A percentile compares a stretch with the other conserved stretches of the same genome.
These are phyloP conservation scores for Nerophis lumbriciformis DNA, from an alignment of 2,113 vertebrate genomes.

Conservation along the genomic window DNA sequence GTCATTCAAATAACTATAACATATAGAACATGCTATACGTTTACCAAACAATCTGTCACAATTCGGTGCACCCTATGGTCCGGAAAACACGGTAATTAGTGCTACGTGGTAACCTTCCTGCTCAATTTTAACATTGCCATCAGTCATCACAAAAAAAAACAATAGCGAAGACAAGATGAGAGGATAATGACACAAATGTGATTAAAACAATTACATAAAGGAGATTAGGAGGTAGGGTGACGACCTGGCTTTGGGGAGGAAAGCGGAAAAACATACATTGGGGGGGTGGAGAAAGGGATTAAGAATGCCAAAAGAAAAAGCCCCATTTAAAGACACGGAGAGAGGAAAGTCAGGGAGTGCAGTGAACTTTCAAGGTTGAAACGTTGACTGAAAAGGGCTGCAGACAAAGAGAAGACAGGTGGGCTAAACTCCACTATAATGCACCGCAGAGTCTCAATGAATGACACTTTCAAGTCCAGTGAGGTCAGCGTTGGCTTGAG, in stretches of 20 bases:
- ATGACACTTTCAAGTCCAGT: slow-evolving; percentile 37
- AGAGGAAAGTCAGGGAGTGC: background rate
- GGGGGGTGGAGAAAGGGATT: too few relatives aligned
- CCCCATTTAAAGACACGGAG: background rate
- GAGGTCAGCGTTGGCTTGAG: slow-evolving; percentile 30
- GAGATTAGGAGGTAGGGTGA: background rate
- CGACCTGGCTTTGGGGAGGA: background rate
- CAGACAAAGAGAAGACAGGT: slow-evolving; percentile 1
- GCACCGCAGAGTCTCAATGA: background rate
- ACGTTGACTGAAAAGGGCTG: background rate
- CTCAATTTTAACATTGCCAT: background rate
- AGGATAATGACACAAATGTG: background rate
- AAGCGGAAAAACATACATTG: background rate
- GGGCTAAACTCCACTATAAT: slow-evolving; percentile 9
- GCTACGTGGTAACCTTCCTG: background rate
- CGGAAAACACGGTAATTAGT: background rate
- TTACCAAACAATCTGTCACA: too few relatives aligned
- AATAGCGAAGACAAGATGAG: background rate
- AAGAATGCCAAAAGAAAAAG: background rate
- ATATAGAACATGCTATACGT: too few relatives aligned
- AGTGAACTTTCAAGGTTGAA: slow-evolving; percentile 4
- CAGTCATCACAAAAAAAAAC: background rate
- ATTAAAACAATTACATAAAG: background rate
- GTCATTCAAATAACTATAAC: too few relatives aligned
- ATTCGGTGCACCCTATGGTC: too few relatives aligned